Conservation (phyloP, 2,113 vertebrate species). For the Serilophus lunatus region DNA sequence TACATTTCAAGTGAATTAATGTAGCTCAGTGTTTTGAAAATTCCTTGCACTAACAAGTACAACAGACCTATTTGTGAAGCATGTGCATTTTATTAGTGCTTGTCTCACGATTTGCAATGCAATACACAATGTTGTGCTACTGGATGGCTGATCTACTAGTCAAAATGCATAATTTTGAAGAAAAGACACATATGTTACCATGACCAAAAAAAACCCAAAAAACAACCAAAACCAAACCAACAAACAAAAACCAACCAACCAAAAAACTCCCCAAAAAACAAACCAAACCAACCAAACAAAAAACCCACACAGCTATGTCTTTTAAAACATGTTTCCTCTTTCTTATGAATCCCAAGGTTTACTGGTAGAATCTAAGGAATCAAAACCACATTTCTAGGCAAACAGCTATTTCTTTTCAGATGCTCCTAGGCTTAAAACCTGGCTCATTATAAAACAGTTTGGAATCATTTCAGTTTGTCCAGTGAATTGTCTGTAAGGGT, state of each 20-base stretch:
- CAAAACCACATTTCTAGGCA: not conserved
- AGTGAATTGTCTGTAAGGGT: not conserved
- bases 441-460: not conserved
- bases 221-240: too few relatives aligned
- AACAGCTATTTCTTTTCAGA: conserved; percentile 29
- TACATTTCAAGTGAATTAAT: not conserved
- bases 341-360: not conserved
- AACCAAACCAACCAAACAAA: not conserved
- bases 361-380: not conserved
- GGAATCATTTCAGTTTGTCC: conserved; percentile 1
- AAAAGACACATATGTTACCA: not conserved
- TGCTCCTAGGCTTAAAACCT: conserved; percentile 30
- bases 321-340: not conserved
- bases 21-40: not conserved
- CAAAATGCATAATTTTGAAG: not conserved
- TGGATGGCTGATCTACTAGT: not conserved
- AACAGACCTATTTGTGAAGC: not conserved
- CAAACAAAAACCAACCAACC: not conserved
- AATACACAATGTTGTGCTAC: not conserved
- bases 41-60: not conserved
- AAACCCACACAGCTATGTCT: not conserved
- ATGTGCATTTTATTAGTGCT: not conserved
- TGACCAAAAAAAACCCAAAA: not conserved
- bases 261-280: not conserved
- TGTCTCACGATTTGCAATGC: not conserved